These are phyloP conservation scores for Heterocephalus glaber DNA, from an alignment of 2,113 vertebrate genomes.

Conservation along the genomic window DNA sequence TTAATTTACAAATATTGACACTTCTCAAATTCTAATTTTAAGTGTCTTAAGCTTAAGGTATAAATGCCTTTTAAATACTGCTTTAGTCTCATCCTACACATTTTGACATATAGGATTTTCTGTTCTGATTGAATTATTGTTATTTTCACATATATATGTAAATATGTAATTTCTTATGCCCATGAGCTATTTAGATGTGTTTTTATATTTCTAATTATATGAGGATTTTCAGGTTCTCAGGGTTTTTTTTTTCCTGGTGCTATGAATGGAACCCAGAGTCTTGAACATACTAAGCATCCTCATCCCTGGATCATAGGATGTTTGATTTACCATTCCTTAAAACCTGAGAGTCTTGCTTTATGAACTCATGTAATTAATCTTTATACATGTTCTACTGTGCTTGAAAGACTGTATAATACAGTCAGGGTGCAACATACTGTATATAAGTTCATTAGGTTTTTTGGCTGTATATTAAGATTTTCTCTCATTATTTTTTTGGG, in stretches of 20 bases:
- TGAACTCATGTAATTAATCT: not conserved
- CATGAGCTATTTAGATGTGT: not conserved
- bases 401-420: not conserved
- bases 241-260: not conserved
- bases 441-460: not conserved
- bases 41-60: not conserved
- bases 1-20: not conserved
- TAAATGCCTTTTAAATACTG: not conserved
- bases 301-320: not conserved
- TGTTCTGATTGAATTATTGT: not conserved
- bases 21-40: not conserved
- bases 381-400: not conserved
- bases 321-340: not conserved
- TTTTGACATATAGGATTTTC: not conserved
- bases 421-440: not conserved
- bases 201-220: not conserved
- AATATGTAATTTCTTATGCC: not conserved
- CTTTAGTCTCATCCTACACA: not conserved
- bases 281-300: not conserved
- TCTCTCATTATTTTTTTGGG: not conserved
- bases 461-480: not conserved
- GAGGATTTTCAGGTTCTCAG: not conserved
- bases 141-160: not conserved
- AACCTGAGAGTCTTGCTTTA: not conserved
- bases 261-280: no score